phyloP scores from a whole-genome alignment of 2,797 vertebrate genomes.

The Lycodopsis pacificus region DNA sequence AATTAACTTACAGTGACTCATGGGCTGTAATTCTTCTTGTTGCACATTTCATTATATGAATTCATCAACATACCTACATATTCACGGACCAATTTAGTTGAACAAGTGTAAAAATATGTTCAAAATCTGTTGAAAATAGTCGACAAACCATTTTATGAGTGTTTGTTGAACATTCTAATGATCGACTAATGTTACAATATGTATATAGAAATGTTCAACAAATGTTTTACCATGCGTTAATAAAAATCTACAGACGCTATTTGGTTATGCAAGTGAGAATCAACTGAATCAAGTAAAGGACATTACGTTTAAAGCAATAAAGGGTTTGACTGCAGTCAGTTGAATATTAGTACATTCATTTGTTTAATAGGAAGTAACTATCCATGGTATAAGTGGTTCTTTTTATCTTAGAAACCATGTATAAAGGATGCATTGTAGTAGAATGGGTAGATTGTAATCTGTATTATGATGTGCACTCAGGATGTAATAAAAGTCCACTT shows the following conservation, averaged over 20 bases:
- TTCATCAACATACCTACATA: too few relatives aligned
- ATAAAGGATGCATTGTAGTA: neutral
- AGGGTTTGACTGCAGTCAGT: too few relatives aligned
- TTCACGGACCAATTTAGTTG: too few relatives aligned
- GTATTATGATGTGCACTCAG: slow-evolving; percentile 72
- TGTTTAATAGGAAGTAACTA: neutral
- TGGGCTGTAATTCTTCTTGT: neutral
- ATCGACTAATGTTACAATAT: neutral
- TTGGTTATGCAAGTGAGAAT: too few relatives aligned
- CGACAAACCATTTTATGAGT: too few relatives aligned
- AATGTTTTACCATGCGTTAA: too few relatives aligned
- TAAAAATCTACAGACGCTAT: too few relatives aligned
- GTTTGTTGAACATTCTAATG: neutral
- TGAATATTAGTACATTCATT: too few relatives aligned
- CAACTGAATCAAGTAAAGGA: neutral
- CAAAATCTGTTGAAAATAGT: neutral
- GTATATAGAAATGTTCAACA: neutral
- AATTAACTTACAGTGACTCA: neutral
- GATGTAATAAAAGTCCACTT: slow-evolving; percentile 96
- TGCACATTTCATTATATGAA: neutral
- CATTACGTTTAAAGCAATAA: too few relatives aligned
- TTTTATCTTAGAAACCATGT: neutral
- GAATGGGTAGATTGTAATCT: neutral
- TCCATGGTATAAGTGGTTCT: neutral
- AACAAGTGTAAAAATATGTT: neutral